phyloP scores from a whole-genome alignment of 2,888 invertebrate genomes.

The Andrena minutula region DNA sequence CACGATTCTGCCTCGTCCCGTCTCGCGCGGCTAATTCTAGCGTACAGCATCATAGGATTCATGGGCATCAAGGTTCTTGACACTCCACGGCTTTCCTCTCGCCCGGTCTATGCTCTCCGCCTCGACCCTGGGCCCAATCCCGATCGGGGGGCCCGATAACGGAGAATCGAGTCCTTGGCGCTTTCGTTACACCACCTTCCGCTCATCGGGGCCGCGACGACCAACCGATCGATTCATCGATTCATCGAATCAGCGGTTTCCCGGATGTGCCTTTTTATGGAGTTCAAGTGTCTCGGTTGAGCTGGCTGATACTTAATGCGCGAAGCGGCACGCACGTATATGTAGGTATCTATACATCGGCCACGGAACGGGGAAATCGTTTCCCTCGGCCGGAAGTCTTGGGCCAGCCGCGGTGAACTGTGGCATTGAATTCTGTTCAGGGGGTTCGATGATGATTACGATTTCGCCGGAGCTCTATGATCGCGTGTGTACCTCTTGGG shows the following conservation, averaged over 20 bases:
- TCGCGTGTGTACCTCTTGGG: too few species aligned
- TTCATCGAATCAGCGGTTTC: constrained; percentile 65
- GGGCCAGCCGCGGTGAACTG: background rate
- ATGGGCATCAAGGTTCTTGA: constrained; percentile 42
- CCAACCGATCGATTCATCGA: constrained; percentile 54
- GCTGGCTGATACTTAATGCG: constrained; percentile 24
- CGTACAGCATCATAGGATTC: constrained; percentile 34
- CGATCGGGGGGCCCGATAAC: constrained; percentile 44
- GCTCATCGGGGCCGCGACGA: constrained; percentile 27
- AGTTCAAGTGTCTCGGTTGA: constrained; percentile 48
- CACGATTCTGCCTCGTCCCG: background rate
- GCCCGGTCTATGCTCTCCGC: background rate
- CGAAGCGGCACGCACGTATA: constrained; percentile 19
- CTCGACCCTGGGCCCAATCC: constrained; percentile 28
- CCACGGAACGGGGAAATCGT: constrained; percentile 20
- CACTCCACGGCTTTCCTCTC: constrained; percentile 5
- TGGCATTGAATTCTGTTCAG: constrained; percentile 4
- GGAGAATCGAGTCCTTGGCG: constrained; percentile 18
- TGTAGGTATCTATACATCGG: background rate
- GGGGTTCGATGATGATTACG: background rate
- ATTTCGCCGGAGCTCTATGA: too few species aligned
- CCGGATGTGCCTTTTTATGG: constrained; percentile 61
- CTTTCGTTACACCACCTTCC: constrained; percentile 35
- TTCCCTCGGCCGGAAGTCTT: too few species aligned
- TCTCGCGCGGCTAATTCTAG: constrained; percentile 38